Evolutionary conservation across 30 jellyfish, hydroid and myxozoan genomes (phyloP), one percentile per base, ranked within the genome.

Genomic region (Hydra vulgaris): DNA sequence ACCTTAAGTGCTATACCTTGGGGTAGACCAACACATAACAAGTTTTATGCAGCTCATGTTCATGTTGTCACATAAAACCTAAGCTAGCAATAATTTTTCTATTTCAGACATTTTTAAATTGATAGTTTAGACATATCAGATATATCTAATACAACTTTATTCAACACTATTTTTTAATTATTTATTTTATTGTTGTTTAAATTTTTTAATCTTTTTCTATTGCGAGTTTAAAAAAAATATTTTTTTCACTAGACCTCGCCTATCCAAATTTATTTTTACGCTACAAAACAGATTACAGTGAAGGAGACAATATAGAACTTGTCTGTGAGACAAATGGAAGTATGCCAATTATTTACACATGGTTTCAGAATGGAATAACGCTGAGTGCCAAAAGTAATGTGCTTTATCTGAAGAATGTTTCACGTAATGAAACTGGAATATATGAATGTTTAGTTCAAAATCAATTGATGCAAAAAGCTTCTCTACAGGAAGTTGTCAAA

Each of bases 271-370:
- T 40, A 40, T 40, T 3, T 40, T 40, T 40, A 40, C 61, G 61
- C 12, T 40, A 40, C 61, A 40, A 40, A 40, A 40, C 61, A 3
- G 61, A 40, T 3, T 40, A 40, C 61, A 40, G 7, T 75, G 83
- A 75, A 25, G 83, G 25, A 27, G 56, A 54, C 18, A 22, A 27
- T 25, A 18, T 75, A 4, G 20, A 22, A 23, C 71, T 75, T 0
- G 24, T 70, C 25, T 75, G 83, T 75, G 83, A 75, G 17, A 25
- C 71, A 75, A 26, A 75, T 8, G 83, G 83, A 0, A 75, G 72
- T 16, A 18, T 0, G 69, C 83, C 83, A 23, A 1, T 75, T 17
- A 75, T 21, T 53, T 75, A 21, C 21, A 75, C 72, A 27, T 75
- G 83, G 83, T 53, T 23, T 25, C 25, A 54, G 21, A 53, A 75